phyloP scores from a whole-genome alignment of 2,888 invertebrate species.

The Strigamia maritima region DNA sequence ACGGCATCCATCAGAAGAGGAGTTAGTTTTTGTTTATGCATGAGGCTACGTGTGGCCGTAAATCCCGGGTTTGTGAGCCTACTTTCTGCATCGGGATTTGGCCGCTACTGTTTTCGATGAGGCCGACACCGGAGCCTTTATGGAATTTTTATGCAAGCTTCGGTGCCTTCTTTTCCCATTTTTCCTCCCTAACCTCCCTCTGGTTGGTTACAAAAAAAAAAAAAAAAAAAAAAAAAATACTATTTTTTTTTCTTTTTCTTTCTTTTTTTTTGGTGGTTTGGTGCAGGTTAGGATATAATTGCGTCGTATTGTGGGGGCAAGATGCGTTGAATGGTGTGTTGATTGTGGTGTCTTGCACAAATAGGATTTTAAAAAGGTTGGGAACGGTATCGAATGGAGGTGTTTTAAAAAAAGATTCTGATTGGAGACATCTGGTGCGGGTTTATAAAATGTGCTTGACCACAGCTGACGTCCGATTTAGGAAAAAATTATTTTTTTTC shows the following conservation, averaged over 20 bases:
- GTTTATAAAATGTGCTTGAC: background rate
- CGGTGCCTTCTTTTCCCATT: constrained; percentile 34
- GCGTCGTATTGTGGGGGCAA: background rate
- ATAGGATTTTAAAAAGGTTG: background rate
- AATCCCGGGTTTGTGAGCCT: background rate
- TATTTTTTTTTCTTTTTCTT: too few relatives aligned
- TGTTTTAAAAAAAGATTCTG: background rate
- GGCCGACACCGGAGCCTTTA: background rate
- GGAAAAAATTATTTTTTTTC: background rate
- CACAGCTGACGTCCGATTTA: constrained; percentile 15
- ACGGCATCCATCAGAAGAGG: background rate
- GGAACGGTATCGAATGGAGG: background rate
- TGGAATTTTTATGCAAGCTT: constrained; percentile 2
- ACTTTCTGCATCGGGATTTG: background rate
- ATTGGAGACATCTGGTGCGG: background rate
- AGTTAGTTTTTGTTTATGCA: background rate
- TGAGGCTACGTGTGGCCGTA: background rate
- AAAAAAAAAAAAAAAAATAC: too few relatives aligned
- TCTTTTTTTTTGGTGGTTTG: constrained; percentile 43
- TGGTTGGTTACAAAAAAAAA: constrained; percentile 40
- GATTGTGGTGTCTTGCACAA: background rate
- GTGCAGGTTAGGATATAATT: background rate
- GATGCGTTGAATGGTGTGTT: background rate
- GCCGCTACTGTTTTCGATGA: background rate
- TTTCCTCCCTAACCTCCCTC: constrained; percentile 34